These are phyloP conservation scores for Andrena hattorfiana DNA, from an alignment of 2,888 invertebrate species.

Conservation along the genomic window DNA sequence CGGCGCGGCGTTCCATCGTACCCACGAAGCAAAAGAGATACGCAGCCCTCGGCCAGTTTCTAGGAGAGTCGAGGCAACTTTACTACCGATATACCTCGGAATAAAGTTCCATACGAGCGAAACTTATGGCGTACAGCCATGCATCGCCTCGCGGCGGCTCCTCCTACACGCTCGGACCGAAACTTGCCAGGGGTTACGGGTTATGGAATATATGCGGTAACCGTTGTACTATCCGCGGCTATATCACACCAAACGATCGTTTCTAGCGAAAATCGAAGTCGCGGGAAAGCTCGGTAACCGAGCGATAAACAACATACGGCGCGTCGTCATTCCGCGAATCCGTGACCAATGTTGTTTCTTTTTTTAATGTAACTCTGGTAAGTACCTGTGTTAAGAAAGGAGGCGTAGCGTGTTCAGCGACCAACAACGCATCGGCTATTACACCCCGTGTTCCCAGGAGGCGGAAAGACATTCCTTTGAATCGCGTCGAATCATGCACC, in stretches of 20 bases:
- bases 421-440: background rate
- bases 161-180: slow-evolving; percentile 18
- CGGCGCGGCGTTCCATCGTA: background rate
- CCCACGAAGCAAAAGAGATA: slow-evolving; percentile 12
- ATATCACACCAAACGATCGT: slow-evolving; percentile 30
- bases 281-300: slow-evolving; percentile 4
- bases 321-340: slow-evolving; percentile 26
- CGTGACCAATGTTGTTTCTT: slow-evolving; percentile 1
- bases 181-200: slow-evolving; percentile 40
- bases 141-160: slow-evolving; percentile 5
- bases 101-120: slow-evolving; percentile 36
- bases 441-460: background rate
- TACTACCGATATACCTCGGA: slow-evolving; percentile 20
- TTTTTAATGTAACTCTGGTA: background rate
- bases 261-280: slow-evolving; percentile 25
- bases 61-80: slow-evolving; percentile 19
- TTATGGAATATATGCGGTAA: slow-evolving; percentile 32
- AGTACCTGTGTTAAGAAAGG: background rate
- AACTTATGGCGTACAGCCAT: slow-evolving; percentile 28
- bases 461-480: background rate
- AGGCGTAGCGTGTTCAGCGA: background rate
- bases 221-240: slow-evolving; percentile 26
- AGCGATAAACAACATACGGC: slow-evolving; percentile 33
- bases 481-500: background rate
- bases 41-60: slow-evolving; percentile 2